Percentiles rank a stretch among this genome's conserved stretches.
Conservation (phyloP, 1,140 invertebrate genomes). For the Drosophila nasuta region DNA sequence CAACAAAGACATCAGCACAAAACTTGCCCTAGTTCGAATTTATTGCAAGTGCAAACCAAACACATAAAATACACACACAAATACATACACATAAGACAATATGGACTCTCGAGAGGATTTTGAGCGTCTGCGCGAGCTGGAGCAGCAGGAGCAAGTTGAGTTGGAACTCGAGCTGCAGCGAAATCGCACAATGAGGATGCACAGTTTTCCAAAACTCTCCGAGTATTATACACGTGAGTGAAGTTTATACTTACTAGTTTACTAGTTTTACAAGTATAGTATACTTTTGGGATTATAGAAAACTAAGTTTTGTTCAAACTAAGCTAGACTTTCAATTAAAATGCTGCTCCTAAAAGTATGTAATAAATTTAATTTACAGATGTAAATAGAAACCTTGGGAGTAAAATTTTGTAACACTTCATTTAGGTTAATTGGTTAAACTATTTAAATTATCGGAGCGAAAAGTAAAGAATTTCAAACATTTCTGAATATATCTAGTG, state of each 20-base stretch:
- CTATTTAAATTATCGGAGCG: too few species aligned
- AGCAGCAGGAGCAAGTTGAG: conserved; percentile 34
- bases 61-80: conserved; percentile 2
- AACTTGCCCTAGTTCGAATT: conserved; percentile 58
- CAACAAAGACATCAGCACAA: conserved; percentile 32
- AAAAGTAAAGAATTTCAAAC: too few species aligned
- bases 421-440: too few species aligned
- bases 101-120: conserved; percentile 63
- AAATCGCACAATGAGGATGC: conserved; percentile 48
- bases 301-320: not conserved
- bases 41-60: conserved; percentile 31
- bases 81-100: not conserved
- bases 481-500: not conserved
- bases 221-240: conserved; percentile 80
- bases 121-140: conserved; percentile 25
- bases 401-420: too few species aligned
- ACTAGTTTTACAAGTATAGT: not conserved
- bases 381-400: too few species aligned
- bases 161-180: conserved; percentile 36
- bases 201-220: conserved; percentile 57
- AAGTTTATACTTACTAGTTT: not conserved
- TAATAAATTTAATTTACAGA: too few species aligned
- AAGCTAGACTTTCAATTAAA: too few species aligned
- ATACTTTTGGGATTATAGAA: not conserved
- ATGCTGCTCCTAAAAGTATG: not conserved